phyloP scores from a whole-genome alignment of 1,140 invertebrate species.

The Drosophila chauvacae region DNA sequence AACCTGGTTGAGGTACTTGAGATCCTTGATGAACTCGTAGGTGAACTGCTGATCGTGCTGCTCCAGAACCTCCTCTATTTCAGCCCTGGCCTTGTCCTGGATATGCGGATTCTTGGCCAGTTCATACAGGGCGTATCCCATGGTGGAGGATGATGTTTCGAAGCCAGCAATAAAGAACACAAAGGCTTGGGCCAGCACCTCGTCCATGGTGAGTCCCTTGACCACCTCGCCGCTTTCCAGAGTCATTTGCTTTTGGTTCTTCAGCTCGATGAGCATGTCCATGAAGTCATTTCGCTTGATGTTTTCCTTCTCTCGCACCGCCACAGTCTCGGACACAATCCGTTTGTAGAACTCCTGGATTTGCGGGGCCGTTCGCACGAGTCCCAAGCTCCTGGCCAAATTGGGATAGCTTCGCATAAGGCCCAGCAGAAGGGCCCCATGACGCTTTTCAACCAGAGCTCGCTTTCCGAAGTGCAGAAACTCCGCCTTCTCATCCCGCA shows the following conservation, averaged over 20 bases:
- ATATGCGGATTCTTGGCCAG: conserved; percentile 87
- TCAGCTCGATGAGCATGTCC: conserved; percentile 86
- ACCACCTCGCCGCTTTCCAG: conserved; percentile 38
- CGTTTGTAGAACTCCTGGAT: conserved; percentile 85
- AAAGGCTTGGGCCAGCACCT: conserved; percentile 82
- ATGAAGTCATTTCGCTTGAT: conserved; percentile 86
- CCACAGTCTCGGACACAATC: conserved; percentile 84
- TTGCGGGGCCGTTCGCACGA: conserved; percentile 62
- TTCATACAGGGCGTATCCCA: conserved; percentile 86
- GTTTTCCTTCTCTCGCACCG: conserved; percentile 85
- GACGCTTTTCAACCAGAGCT: conserved; percentile 59
- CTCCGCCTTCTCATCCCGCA: conserved; percentile 85
- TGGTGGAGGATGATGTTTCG: conserved; percentile 87
- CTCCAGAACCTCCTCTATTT: conserved; percentile 85
- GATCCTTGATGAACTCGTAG: conserved; percentile 86
- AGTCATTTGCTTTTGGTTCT: conserved; percentile 48
- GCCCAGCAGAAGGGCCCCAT: conserved; percentile 2
- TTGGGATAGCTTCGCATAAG: conserved; percentile 22
- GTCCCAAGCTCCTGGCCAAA: conserved; percentile 65
- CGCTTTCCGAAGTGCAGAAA: conserved; percentile 76
- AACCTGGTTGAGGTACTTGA: conserved; percentile 86
- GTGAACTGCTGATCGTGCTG: conserved; percentile 85
- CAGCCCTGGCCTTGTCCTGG: conserved; percentile 86
- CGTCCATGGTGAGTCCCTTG: conserved; percentile 51
- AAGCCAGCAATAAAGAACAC: conserved; percentile 87